A percentile compares a stretch with the other conserved stretches of the same genome.
These are phyloP conservation scores for Tupaia chinensis DNA, from an alignment of 2,113 vertebrate genomes.

Conservation along the genomic window DNA sequence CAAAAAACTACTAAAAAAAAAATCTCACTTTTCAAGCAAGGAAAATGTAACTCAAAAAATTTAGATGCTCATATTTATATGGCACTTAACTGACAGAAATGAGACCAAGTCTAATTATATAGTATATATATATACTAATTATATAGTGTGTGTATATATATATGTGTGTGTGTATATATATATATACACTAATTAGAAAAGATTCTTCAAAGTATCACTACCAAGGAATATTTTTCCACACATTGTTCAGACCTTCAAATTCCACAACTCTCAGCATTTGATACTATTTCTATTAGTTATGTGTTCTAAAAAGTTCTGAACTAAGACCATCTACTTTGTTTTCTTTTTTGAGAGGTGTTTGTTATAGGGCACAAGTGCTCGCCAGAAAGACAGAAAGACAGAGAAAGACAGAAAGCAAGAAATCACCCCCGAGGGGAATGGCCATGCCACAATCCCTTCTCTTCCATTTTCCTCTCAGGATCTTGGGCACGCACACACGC, in stretches of 20 bases:
- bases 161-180: no score
- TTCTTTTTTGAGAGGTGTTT: no score
- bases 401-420: no score
- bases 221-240: not conserved
- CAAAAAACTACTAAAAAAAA: not conserved
- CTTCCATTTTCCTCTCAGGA: no score
- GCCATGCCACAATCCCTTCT: no score
- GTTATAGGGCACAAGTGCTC: no score
- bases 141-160: not conserved
- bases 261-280: not conserved
- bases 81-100: not conserved
- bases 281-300: not conserved
- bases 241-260: not conserved
- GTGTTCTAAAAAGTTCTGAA: conserved; percentile 3
- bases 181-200: not conserved
- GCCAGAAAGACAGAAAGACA: no score
- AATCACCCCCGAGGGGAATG: no score
- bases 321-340: not conserved
- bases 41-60: not conserved
- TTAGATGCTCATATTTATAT: no score
- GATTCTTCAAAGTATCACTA: not conserved
- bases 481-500: no score
- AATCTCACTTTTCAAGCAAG: not conserved
- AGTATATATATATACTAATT: not conserved
- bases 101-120: no score